phyloP scores from a whole-genome alignment of 2,888 invertebrate species.

The Epinotia nisella region DNA sequence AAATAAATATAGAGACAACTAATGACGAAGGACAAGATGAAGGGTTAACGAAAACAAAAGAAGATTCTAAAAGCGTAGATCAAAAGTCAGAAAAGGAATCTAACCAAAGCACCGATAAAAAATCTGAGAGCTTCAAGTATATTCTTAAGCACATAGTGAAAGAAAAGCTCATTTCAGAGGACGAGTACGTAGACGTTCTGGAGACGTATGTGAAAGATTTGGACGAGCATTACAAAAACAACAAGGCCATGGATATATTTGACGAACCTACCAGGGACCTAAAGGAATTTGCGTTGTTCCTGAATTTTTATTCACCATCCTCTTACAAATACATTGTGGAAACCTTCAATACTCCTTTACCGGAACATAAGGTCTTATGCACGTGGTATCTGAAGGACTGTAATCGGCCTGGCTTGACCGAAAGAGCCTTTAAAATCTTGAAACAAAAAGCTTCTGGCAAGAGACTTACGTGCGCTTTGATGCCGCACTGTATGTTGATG shows the following conservation, averaged over 20 bases:
- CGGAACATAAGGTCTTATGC: conserved; percentile 2
- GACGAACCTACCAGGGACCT: neutral
- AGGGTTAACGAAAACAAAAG: neutral
- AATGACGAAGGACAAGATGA: neutral
- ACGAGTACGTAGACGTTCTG: conserved; percentile 10
- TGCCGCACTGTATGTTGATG: conserved; percentile 17
- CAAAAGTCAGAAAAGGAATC: neutral
- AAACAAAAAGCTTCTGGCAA: conserved; percentile 13
- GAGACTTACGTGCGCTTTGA: conserved; percentile 11
- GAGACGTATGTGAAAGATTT: conserved; percentile 23
- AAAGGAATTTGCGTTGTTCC: conserved; percentile 11
- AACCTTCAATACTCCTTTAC: conserved; percentile 29
- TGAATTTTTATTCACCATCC: conserved; percentile 25
- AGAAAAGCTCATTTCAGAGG: conserved; percentile 18
- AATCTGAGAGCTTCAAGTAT: conserved; percentile 8
- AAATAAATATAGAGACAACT: neutral
- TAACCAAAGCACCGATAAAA: neutral
- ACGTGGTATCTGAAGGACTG: conserved; percentile 22
- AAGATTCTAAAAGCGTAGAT: neutral
- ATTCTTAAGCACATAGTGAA: conserved; percentile 11
- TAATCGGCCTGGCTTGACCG: conserved; percentile 8
- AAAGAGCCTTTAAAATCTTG: conserved; percentile 12
- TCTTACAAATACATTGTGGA: conserved; percentile 20
- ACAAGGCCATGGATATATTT: conserved; percentile 8
- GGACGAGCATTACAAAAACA: conserved; percentile 17